These are phyloP conservation scores for Malurus elegans DNA, from an alignment of 2,113 vertebrate genomes.

Conservation along the genomic window DNA sequence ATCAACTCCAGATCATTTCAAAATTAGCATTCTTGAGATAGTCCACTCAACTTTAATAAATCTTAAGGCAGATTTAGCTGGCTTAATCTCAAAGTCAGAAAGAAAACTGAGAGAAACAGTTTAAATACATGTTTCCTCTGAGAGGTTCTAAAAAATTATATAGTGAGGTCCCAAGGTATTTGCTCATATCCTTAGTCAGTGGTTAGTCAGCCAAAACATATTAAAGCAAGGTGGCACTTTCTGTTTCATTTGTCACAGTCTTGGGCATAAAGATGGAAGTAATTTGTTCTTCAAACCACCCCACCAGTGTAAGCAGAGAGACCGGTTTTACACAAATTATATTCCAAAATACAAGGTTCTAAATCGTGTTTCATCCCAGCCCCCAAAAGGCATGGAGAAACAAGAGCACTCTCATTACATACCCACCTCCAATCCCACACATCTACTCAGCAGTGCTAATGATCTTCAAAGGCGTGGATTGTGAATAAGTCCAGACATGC, in stretches of 20 bases:
- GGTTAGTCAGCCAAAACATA: background rate
- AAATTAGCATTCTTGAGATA: background rate
- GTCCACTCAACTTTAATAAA: background rate
- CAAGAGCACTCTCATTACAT: constrained; percentile 3
- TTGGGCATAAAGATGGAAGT: background rate
- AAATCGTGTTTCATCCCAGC: constrained; percentile 13
- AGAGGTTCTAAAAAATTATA: background rate
- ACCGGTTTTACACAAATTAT: background rate
- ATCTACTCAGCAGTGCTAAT: background rate
- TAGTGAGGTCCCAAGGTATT: background rate
- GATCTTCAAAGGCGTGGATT: constrained; percentile 40
- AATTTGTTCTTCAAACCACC: constrained; percentile 8
- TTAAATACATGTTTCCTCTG: background rate
- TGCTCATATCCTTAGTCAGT: background rate
- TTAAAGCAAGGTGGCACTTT: background rate
- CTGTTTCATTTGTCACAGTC: background rate
- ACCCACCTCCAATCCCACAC: constrained; percentile 42
- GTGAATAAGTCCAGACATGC: constrained; percentile 17
- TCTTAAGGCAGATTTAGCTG: background rate
- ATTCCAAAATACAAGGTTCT: constrained; percentile 17
- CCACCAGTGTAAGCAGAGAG: background rate
- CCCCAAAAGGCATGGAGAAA: constrained; percentile 37
- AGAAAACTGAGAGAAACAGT: background rate
- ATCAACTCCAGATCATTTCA: background rate
- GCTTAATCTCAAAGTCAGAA: background rate